Evolutionary conservation across 2,888 invertebrate species (phyloP).

Genomic region (Ectropis crepuscularia): DNA sequence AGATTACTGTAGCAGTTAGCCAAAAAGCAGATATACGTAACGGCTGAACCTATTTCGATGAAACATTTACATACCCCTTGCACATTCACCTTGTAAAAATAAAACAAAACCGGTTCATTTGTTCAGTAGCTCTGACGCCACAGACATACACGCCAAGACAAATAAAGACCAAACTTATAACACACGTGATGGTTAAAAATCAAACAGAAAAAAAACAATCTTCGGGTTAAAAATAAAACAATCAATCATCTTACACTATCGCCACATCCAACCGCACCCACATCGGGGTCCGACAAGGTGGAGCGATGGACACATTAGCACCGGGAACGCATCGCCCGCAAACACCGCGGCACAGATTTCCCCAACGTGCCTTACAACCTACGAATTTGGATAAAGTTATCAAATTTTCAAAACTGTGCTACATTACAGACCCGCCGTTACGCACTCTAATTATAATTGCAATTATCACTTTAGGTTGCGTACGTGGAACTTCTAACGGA

Average conservation of each 20-base stretch:
- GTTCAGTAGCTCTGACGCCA: too few relatives aligned
- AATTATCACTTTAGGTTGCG: constrained; percentile 56
- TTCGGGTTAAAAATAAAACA: too few relatives aligned
- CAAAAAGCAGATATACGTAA: too few relatives aligned
- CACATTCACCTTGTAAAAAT: too few relatives aligned
- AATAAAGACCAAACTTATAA: too few relatives aligned
- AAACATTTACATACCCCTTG: too few relatives aligned
- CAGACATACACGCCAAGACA: too few relatives aligned
- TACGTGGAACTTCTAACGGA: constrained; percentile 23
- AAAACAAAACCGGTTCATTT: too few relatives aligned
- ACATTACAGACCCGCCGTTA: constrained; percentile 62
- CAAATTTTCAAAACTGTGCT: constrained; percentile 83
- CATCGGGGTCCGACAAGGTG: constrained; percentile 59
- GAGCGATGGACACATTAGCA: constrained; percentile 70
- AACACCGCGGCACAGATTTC: constrained; percentile 73
- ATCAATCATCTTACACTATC: background rate
- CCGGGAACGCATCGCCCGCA: constrained; percentile 65
- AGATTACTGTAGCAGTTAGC: too few relatives aligned
- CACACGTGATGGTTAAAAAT: too few relatives aligned
- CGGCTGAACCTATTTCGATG: too few relatives aligned
- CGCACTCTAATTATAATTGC: constrained; percentile 76
- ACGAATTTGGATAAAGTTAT: constrained; percentile 83
- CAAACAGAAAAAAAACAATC: too few relatives aligned
- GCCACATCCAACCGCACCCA: constrained; percentile 43
- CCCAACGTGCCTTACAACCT: constrained; percentile 78